Percentiles rank a stretch among this genome's conserved stretches.
Evolutionary conservation across 2,797 vertebrate species (phyloP).

Genomic region (Enteromius unitaeniatus): DNA sequence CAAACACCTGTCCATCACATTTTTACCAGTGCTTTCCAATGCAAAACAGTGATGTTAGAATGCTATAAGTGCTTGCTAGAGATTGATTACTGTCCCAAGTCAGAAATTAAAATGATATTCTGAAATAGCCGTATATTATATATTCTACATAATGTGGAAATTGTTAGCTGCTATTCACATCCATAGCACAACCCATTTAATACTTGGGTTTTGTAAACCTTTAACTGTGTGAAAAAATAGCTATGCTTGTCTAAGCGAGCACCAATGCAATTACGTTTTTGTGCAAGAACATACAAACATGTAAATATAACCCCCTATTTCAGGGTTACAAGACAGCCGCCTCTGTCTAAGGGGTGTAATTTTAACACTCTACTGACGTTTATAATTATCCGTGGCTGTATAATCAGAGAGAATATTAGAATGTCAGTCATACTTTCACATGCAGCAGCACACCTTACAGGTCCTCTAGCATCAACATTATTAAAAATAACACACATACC

Average conservation of each 20-base stretch:
- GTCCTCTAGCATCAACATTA: neutral
- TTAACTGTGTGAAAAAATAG: constrained; percentile 1
- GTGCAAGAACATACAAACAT: constrained; percentile 3
- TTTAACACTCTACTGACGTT: neutral
- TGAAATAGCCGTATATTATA: neutral
- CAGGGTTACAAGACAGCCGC: neutral
- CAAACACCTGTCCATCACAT: neutral
- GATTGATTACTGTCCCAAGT: constrained; percentile 1
- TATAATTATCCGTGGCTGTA: neutral
- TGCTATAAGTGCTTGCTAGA: neutral
- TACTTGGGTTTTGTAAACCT: neutral
- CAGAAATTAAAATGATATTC: neutral
- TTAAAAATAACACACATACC: neutral
- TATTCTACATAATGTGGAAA: neutral
- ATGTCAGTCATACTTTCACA: constrained; percentile 12
- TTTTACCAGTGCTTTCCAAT: neutral
- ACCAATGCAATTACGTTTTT: neutral
- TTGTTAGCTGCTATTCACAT: neutral
- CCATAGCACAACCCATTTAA: neutral
- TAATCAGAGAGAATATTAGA: constrained; percentile 15
- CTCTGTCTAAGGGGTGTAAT: constrained; percentile 17
- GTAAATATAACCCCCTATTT: constrained; percentile 21
- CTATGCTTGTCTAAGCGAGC: neutral
- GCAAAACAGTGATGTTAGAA: neutral
- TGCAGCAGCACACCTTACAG: neutral